Evolutionary conservation across 1,140 invertebrate genomes (phyloP).

Genomic region (Tyrophagus putrescentiae): DNA sequence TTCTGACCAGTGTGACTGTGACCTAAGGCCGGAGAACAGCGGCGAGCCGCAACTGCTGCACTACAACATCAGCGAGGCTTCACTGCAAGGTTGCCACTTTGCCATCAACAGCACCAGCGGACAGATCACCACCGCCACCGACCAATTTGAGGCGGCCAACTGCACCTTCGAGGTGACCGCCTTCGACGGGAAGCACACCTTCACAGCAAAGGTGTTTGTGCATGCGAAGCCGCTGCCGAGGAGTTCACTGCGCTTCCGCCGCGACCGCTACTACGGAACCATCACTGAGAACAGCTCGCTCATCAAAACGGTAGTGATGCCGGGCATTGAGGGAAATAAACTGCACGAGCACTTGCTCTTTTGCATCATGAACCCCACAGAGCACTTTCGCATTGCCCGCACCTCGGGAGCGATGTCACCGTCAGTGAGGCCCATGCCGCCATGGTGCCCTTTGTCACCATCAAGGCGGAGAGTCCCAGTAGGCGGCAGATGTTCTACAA

Average conservation of each 20-base stretch:
- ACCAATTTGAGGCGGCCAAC: conserved; percentile 34
- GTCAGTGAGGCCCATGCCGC: conserved; percentile 65
- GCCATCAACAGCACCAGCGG: conserved; percentile 56
- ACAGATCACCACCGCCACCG: conserved; percentile 48
- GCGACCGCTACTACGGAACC: conserved; percentile 57
- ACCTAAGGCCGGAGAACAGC: conserved; percentile 39
- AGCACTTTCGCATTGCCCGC: conserved; percentile 70
- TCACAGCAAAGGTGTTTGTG: conserved; percentile 37
- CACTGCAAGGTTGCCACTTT: conserved; percentile 60
- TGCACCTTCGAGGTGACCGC: conserved; percentile 37
- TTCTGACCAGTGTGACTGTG: conserved; percentile 48
- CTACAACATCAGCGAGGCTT: too few species aligned
- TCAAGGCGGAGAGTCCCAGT: conserved; percentile 66
- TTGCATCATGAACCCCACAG: conserved; percentile 68
- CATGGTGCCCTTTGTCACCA: conserved; percentile 57
- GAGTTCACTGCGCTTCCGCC: conserved; percentile 63
- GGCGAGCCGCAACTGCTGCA: conserved; percentile 38
- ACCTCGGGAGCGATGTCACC: conserved; percentile 67
- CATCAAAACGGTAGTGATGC: conserved; percentile 56
- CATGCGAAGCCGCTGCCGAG: conserved; percentile 52
- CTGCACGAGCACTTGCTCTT: conserved; percentile 78
- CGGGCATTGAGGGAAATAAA: conserved; percentile 66
- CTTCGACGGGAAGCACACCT: conserved; percentile 42
- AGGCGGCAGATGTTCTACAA: conserved; percentile 56
- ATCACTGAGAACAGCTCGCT: conserved; percentile 72